Base-by-base conservation (phyloP, 2,797 vertebrate species). In the Heteromormyrus szaboi region DNA sequence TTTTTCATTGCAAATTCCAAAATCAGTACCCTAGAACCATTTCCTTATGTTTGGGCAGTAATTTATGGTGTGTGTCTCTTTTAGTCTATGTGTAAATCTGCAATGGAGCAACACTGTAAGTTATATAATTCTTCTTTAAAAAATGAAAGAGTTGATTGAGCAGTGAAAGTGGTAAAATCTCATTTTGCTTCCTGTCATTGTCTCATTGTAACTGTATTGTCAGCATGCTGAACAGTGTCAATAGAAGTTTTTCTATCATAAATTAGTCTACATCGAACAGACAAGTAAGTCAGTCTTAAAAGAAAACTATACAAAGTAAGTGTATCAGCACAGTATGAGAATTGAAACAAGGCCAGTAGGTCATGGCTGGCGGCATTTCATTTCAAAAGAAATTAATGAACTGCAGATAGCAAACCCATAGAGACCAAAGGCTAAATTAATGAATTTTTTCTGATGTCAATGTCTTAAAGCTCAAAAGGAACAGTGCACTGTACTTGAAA, bases 281-380 rank as follows among this genome's bases (percentile, higher is more conserved):
- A 86, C 83, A 51, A 96, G 95, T 96, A 96, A 96, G 95, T 95
- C 95, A 96, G 95, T 95, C 96, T 96, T 96, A 96, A 96, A 96
- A 96, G 95, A 96, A 96, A 96, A 93, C 93, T 93, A 87, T 46
- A 90, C 91, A 94, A 94, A 94, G 93, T 85, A 89, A 53, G 94
- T 96, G 94, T 94, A 91, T 92, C 65, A 53, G 91, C 89, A 92
- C 92, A 94, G 4, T 86, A 84, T 87, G 95, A 95, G 96, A 95
- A 93, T 93, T 83, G 91, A 95, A 97, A 95, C 89, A 94, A 95
- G 96, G 96, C 95, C 94, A 96, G 92, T 96, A 94, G 96, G 95
- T 94, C 95, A 95, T 90, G 76, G 94, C 96, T 95, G 92, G 92
- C 93, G 95, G 96, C 95, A 54, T 90, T 93, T 95, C 94, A 95